phyloP scores from a whole-genome alignment of 2,888 invertebrate species.

The Leucophora obtusa region DNA sequence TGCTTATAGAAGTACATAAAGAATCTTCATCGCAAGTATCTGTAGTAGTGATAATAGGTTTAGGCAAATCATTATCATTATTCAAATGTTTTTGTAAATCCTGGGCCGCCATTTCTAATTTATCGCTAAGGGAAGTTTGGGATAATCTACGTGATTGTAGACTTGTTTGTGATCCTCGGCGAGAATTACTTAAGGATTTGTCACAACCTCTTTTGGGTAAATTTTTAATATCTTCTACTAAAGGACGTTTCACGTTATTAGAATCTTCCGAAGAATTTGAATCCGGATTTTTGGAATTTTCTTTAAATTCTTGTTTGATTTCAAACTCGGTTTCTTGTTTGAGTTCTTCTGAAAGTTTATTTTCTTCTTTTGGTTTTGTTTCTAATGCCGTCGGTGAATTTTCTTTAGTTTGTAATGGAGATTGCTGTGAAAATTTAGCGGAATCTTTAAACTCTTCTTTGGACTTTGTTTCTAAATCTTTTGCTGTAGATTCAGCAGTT shows the following conservation, averaged over 20 bases:
- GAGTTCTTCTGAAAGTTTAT: not conserved
- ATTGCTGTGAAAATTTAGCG: not conserved
- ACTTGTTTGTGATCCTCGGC: slow-evolving; percentile 72
- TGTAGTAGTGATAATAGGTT: slow-evolving; percentile 39
- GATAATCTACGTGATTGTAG: slow-evolving; percentile 69
- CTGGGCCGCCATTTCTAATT: slow-evolving; percentile 61
- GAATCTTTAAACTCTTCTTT: not conserved
- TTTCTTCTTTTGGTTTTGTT: not conserved
- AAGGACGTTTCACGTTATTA: slow-evolving; percentile 39
- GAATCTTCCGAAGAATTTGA: not conserved
- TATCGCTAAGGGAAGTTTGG: slow-evolving; percentile 69
- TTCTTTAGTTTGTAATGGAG: not conserved
- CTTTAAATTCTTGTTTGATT: too few species aligned
- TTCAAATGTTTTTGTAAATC: slow-evolving; percentile 50
- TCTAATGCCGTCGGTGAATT: not conserved
- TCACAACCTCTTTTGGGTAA: slow-evolving; percentile 74
- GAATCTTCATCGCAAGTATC: slow-evolving; percentile 69
- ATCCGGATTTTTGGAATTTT: not conserved
- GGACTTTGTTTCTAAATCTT: not conserved
- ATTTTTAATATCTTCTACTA: slow-evolving; percentile 73
- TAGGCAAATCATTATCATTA: not conserved
- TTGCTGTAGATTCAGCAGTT: not conserved
- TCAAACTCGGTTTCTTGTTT: not conserved
- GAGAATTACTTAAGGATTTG: slow-evolving; percentile 71
- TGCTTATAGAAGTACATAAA: slow-evolving; percentile 73